Evolutionary conservation across 2,113 vertebrate genomes (phyloP), one percentile per base, ranked within the genome.

Genomic region (Sinocyclocheilus maitianheensis): DNA sequence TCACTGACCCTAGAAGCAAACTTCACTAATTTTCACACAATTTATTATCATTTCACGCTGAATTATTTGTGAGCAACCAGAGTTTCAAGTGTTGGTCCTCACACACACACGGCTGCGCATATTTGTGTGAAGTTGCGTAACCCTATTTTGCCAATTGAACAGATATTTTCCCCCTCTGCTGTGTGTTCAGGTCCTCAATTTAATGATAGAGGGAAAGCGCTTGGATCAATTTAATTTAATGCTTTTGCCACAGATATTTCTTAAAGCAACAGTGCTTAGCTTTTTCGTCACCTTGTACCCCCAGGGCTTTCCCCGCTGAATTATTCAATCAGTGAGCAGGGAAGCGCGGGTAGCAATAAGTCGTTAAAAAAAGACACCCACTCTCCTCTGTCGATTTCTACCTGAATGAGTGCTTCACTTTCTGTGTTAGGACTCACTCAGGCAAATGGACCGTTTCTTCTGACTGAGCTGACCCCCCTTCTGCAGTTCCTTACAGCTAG

Each of bases 321-420:
- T 84, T 84, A 72, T 84, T 88, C 69, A 88, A 14, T 69, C 79
- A 37, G 37, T 26, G 30, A 58, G 67, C 55, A 51, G 40, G 40
- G 60, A 67, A 34, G 51, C 24, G 24, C 43, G 63, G 84, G 84
- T 81, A 48, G 67, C 55, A 81, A 13, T n/a, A 82, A 77, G 69
- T 82, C 30, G 62, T 86, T 84, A 81, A 89, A 86, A 58, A 79
- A 10, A 40, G 16, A 24, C 30, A 24, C 71, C 83, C 53, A 81
- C 84, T 48, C 48, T 22, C 0, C n/a, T 65, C 26, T 76, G 77
- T 77, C 37, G 46, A 72, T 88, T 89, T 86, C 81, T 87, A 86
- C 51, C 81, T 86, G 81, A 89, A 20, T 76, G 72, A 80, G 40
- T 71, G 20, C 87, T 81, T 84, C 81, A 74, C 84, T 81, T 86